Evolutionary conservation across 1,140 invertebrate genomes (phyloP).

Genomic region (Aphidius gifuensis): DNA sequence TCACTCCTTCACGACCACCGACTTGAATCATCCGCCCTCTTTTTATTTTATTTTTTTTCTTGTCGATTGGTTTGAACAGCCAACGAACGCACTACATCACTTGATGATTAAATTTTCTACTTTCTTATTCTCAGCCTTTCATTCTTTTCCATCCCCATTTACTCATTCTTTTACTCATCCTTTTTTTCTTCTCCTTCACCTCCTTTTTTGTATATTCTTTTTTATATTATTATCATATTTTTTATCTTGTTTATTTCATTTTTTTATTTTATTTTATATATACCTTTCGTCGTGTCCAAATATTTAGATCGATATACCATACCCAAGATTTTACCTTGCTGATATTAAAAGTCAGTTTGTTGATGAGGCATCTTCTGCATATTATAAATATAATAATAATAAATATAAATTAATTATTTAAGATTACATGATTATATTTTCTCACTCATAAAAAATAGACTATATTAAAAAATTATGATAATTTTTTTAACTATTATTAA

Average conservation of each 20-base stretch:
- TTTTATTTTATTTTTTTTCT: slow-evolving; percentile 21
- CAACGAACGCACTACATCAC: slow-evolving; percentile 7
- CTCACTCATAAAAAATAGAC: too few relatives aligned
- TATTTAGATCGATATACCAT: slow-evolving; percentile 15
- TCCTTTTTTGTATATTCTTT: neutral
- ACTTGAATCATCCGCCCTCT: slow-evolving; percentile 29
- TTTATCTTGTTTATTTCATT: slow-evolving; percentile 14
- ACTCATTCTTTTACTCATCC: slow-evolving; percentile 8
- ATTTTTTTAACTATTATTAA: too few relatives aligned
- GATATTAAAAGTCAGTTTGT: neutral
- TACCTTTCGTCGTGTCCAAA: slow-evolving; percentile 19
- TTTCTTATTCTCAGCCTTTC: slow-evolving; percentile 8
- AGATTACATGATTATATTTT: too few relatives aligned
- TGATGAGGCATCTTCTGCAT: neutral
- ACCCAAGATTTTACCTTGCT: neutral
- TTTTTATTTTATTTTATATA: slow-evolving; percentile 4
- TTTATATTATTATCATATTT: slow-evolving; percentile 7
- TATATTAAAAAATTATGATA: too few relatives aligned
- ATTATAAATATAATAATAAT: neutral
- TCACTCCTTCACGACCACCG: slow-evolving; percentile 43
- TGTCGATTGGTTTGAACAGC: neutral
- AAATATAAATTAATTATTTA: neutral
- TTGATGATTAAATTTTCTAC: neutral
- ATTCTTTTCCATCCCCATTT: slow-evolving; percentile 9
- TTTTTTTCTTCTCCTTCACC: neutral